phyloP scores from a whole-genome alignment of 2,888 invertebrate genomes.

The Agrochola lota region DNA sequence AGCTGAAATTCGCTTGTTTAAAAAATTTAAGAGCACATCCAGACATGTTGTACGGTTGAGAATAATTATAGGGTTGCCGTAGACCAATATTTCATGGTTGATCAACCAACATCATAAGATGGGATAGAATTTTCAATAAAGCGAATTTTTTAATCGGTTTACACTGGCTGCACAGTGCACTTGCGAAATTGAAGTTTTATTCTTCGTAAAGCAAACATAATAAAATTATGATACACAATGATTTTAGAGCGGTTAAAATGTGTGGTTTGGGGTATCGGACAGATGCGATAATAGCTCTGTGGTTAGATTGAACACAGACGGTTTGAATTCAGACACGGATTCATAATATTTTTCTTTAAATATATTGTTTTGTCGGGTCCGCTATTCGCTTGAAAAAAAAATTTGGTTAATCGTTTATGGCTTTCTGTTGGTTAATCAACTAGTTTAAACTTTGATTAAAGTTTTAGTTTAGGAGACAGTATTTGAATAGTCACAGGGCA shows the following conservation, averaged over 20 bases:
- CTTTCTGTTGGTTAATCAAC: too few species aligned
- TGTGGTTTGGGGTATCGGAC: slow-evolving; percentile 45
- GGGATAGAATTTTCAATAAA: slow-evolving; percentile 69
- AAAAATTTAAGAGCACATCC: slow-evolving; percentile 54
- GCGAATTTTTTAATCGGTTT: slow-evolving; percentile 56
- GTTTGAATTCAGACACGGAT: neutral
- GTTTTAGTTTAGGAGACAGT: too few species aligned
- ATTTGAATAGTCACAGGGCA: too few species aligned
- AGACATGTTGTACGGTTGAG: slow-evolving; percentile 70
- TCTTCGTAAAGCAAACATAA: slow-evolving; percentile 26
- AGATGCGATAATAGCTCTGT: slow-evolving; percentile 42
- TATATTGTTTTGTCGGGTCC: neutral
- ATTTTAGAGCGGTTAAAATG: slow-evolving; percentile 39
- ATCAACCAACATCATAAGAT: slow-evolving; percentile 67
- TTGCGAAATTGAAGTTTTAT: slow-evolving; percentile 45
- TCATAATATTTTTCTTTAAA: neutral
- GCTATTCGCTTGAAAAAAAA: too few species aligned
- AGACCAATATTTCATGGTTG: slow-evolving; percentile 74
- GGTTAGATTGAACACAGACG: slow-evolving; percentile 30
- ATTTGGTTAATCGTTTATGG: too few species aligned
- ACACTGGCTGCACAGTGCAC: slow-evolving; percentile 51
- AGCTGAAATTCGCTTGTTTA: slow-evolving; percentile 58
- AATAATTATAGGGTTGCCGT: slow-evolving; percentile 70
- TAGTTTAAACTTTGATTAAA: too few species aligned
- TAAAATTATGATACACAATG: slow-evolving; percentile 35